These are phyloP conservation scores for Myotis planiceps DNA, from an alignment of 2,797 vertebrate species.

Conservation along the genomic window DNA sequence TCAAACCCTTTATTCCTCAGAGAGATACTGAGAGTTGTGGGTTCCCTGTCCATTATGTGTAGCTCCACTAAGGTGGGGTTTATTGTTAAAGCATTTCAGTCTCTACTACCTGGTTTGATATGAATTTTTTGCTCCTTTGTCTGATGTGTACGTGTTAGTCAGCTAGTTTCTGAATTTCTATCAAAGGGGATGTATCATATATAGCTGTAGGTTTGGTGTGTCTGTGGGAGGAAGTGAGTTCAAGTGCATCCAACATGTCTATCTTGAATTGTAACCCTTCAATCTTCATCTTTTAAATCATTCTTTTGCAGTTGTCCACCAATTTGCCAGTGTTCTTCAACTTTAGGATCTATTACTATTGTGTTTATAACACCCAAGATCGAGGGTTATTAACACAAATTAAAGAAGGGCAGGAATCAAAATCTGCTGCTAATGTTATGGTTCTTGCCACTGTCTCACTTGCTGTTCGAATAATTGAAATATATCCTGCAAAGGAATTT, in stretches of 20 bases:
- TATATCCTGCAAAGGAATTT: not conserved
- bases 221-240: not conserved
- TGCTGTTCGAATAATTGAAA: not conserved
- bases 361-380: not conserved
- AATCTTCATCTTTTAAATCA: not conserved
- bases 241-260: not conserved
- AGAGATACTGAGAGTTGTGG: not conserved
- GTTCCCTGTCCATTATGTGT: not conserved
- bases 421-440: not conserved
- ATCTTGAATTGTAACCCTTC: not conserved
- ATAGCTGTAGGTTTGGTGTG: not conserved
- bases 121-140: not conserved
- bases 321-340: not conserved
- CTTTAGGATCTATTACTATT: not conserved
- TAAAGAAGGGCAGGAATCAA: not conserved
- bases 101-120: not conserved
- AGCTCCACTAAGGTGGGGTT: not conserved
- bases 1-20: not conserved
- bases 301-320: not conserved
- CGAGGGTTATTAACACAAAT: not conserved
- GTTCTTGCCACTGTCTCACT: not conserved
- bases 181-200: not conserved
- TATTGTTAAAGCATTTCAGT: not conserved
- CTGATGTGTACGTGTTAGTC: not conserved
- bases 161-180: not conserved